phyloP scores from a whole-genome alignment of 2,888 invertebrate species.

The Ceraclea dissimilis region DNA sequence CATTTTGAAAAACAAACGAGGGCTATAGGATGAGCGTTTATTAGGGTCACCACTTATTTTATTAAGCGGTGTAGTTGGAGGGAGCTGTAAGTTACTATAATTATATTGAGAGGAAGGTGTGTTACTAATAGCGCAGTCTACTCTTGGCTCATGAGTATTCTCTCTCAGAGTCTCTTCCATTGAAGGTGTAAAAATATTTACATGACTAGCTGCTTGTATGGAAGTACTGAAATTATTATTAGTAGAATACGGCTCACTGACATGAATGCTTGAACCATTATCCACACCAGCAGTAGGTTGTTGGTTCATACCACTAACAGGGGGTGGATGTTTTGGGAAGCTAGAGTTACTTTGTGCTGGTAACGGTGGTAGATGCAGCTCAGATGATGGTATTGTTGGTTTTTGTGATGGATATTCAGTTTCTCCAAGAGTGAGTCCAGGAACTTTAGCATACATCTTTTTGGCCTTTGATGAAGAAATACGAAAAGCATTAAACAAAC shows the following conservation, averaged over 20 bases:
- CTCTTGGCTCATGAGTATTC: too few relatives aligned
- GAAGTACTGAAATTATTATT: too few relatives aligned
- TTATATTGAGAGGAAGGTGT: not conserved
- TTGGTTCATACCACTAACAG: too few relatives aligned
- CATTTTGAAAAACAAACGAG: constrained; percentile 7
- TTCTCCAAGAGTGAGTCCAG: constrained; percentile 55
- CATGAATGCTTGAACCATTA: too few relatives aligned
- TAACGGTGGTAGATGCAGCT: not conserved
- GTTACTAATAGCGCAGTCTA: too few relatives aligned
- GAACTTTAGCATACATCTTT: constrained; percentile 70
- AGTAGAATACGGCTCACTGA: too few relatives aligned
- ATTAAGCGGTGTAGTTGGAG: not conserved
- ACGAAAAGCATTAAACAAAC: constrained; percentile 50
- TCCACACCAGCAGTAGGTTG: too few relatives aligned
- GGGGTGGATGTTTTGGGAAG: too few relatives aligned
- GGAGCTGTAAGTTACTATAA: not conserved
- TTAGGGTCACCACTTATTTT: not conserved
- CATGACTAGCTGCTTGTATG: too few relatives aligned
- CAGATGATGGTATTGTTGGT: constrained; percentile 4
- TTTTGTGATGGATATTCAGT: constrained; percentile 16
- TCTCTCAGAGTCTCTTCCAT: too few relatives aligned
- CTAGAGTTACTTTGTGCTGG: not conserved
- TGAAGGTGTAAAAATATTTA: too few relatives aligned
- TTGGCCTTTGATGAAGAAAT: constrained; percentile 57
- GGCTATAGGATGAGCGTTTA: not conserved